These are phyloP conservation scores for Triplophysa rosa DNA, from an alignment of 2,113 vertebrate genomes.

Conservation along the genomic window DNA sequence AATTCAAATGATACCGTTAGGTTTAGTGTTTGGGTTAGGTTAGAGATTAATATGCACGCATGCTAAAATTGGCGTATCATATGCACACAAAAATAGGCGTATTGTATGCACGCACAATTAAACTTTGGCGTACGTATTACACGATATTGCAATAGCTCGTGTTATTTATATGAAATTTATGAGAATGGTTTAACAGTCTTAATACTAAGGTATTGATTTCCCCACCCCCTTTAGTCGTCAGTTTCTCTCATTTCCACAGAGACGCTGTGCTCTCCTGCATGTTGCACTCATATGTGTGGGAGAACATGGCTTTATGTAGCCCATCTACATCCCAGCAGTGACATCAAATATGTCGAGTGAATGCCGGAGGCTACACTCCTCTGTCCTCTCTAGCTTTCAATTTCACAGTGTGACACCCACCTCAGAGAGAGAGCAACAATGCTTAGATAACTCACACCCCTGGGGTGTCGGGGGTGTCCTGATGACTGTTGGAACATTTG, in stretches of 20 bases:
- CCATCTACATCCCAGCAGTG: slow-evolving; percentile 20
- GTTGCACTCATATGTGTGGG: slow-evolving; percentile 1
- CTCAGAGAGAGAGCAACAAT: slow-evolving; percentile 29
- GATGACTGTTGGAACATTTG: slow-evolving; percentile 25
- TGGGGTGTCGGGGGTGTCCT: slow-evolving; percentile 7
- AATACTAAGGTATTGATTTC: slow-evolving; percentile 13
- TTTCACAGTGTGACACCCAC: slow-evolving; percentile 18
- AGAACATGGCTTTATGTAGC: slow-evolving; percentile 1
- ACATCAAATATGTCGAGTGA: slow-evolving; percentile 9
- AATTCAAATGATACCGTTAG: no score
- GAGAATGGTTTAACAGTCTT: neutral
- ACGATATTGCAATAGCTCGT: no score
- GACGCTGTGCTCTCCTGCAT: slow-evolving; percentile 1
- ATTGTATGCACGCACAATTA: no score
- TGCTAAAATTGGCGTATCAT: no score
- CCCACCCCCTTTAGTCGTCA: neutral
- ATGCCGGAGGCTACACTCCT: slow-evolving; percentile 12
- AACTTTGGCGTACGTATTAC: no score
- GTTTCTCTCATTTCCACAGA: neutral
- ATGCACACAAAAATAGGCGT: no score
- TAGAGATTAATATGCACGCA: no score
- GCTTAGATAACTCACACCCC: neutral
- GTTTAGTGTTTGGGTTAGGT: no score
- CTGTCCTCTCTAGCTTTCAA: slow-evolving; percentile 15
- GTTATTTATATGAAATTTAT: no score